Conservation (phyloP, 2,888 invertebrate genomes). For the Drosophila mettleri region DNA sequence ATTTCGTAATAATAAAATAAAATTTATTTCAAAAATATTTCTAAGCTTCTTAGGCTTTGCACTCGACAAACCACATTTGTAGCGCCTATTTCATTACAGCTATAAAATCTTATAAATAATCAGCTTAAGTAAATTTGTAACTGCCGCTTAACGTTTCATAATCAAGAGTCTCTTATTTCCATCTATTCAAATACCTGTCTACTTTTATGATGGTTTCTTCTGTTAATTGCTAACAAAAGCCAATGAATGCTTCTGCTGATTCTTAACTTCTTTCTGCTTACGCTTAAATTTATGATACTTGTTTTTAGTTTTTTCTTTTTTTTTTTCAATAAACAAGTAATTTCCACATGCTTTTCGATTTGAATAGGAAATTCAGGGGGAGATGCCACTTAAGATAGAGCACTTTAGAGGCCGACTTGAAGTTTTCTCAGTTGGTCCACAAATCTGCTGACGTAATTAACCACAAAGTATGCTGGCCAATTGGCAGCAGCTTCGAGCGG, state of each 20-base stretch:
- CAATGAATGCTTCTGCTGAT: conserved; percentile 15
- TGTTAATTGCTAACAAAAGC: conserved; percentile 1
- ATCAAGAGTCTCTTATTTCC: not conserved
- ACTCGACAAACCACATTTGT: not conserved
- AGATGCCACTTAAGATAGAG: conserved; percentile 50
- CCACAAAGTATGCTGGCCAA: conserved; percentile 61
- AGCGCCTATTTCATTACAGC: not conserved
- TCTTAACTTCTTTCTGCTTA: conserved; percentile 6
- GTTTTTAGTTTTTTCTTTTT: not conserved
- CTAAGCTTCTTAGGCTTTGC: not conserved
- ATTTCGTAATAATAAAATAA: too few relatives aligned
- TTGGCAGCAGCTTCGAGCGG: conserved; percentile 65
- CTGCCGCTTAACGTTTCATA: not conserved
- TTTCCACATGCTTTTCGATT: conserved; percentile 16
- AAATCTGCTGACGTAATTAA: conserved; percentile 64
- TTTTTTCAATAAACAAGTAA: conserved; percentile 2
- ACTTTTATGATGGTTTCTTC: conserved; percentile 6
- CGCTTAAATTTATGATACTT: conserved; percentile 21
- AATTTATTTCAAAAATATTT: not conserved
- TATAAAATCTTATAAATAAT: not conserved
- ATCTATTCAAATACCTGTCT: not conserved
- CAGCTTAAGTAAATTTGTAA: not conserved
- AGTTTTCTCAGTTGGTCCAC: conserved; percentile 3
- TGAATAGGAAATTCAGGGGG: conserved; percentile 15
- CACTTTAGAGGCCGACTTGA: conserved; percentile 13